Base-by-base conservation (phyloP, 2,888 invertebrate species). In the Ectropis crepuscularia region DNA sequence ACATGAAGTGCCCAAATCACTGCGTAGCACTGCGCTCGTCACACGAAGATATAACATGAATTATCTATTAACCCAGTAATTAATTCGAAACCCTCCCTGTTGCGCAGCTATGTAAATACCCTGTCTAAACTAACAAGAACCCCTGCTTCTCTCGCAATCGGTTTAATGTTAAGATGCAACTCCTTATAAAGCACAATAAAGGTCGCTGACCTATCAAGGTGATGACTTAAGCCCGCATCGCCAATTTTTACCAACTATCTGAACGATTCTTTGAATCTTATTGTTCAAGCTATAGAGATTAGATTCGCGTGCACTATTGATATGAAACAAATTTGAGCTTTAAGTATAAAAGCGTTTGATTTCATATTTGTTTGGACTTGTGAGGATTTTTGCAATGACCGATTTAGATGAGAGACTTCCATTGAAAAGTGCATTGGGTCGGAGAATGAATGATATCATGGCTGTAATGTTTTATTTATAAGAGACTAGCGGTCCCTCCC, bases 191-290 rank as follows among this genome's bases (percentile, higher is more conserved):
- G 51, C 62, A 55, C 46, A 50, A 45, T 36, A 53, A 11, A 55
- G 62, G 57, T 62, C 37, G 43, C 7, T 43, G 42, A 57, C 62
- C 62, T 6, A 41, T n/a, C 12, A 38, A 11, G 48, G 38, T 43
- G 51, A 53, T 57, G 55, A 46, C 45, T 12, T 50, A 57, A 10
- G 50, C 57, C 57, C 62, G 53, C 62, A 62, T 62, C 12, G 50
- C 36, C 57, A 62, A 57, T 28, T 28, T 28, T 28, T 28, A 28
- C 16, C 16, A 28, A 28, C 16, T 4, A 28, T 28, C 16, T 28
- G 16, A 28, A 28, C 16, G 16, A 28, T 2, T 28, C 16, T 4
- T 4, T 28, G 16, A 28, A 28, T 28, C 16, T 28, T 28, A 28
- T 28, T 1, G 2, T 28, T 28, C 16, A 28, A 28, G 16, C 16